A percentile compares a stretch with the other conserved stretches of the same genome.
Evolutionary conservation across 2,888 invertebrate genomes (phyloP).

Genomic region (Cantharis nigra): DNA sequence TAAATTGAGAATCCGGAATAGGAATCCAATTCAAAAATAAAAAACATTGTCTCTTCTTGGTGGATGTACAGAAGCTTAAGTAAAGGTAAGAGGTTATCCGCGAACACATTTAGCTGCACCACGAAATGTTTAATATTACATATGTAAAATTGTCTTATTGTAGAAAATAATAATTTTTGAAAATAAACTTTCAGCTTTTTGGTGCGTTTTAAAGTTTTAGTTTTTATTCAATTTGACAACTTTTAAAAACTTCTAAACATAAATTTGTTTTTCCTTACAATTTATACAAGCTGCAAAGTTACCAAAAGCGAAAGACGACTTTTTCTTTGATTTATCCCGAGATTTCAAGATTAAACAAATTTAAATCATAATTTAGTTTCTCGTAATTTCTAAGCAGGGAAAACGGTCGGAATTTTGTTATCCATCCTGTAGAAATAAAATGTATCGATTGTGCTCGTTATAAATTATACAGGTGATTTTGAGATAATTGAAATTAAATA

Average conservation of each 20-base stretch:
- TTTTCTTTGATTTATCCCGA: neutral
- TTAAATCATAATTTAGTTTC: no score
- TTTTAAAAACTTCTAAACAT: constrained; percentile 1
- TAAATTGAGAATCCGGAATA: constrained; percentile 11
- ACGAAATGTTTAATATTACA: neutral
- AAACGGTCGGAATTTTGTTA: neutral
- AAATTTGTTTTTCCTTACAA: constrained; percentile 2
- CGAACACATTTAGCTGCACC: neutral
- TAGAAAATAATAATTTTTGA: neutral
- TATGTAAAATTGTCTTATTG: neutral
- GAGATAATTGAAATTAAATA: neutral
- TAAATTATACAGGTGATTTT: neutral
- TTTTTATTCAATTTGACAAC: constrained; percentile 3
- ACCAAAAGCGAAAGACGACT: neutral
- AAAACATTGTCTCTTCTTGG: neutral
- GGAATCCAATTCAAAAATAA: constrained; percentile 12
- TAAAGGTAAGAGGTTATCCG: neutral
- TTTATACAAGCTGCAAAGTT: neutral
- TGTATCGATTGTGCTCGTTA: neutral
- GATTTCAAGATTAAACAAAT: neutral
- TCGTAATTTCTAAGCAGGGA: neutral
- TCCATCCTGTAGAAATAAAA: neutral
- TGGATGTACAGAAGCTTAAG: neutral
- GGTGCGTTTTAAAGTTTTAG: neutral
- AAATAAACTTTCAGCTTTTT: neutral